These are phyloP conservation scores for Brotula barbata DNA, from an alignment of 2,797 vertebrate genomes.

Conservation along the genomic window DNA sequence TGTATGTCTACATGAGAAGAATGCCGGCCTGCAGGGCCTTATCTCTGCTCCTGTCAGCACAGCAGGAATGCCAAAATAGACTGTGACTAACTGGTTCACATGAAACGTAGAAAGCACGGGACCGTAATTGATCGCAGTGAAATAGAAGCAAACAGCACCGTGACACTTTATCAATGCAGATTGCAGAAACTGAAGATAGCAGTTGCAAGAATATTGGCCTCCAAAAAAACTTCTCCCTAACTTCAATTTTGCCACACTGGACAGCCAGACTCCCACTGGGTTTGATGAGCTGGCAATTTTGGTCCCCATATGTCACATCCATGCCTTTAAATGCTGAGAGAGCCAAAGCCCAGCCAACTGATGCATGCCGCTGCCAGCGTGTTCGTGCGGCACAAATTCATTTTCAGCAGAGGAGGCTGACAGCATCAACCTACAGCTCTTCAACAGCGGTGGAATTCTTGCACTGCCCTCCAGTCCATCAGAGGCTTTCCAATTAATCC, in stretches of 20 bases:
- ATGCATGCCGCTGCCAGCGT: background rate
- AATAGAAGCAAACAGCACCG: background rate
- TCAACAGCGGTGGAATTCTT: background rate
- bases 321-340: background rate
- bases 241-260: background rate
- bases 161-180: conserved; percentile 23
- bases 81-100: conserved; percentile 26
- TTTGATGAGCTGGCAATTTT: background rate
- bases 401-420: background rate
- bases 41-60: background rate
- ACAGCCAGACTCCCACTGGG: conserved; percentile 12
- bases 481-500: background rate
- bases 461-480: background rate
- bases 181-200: conserved; percentile 22
- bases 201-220: conserved; percentile 10
- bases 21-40: background rate
- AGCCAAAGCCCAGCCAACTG: background rate
- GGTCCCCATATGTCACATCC: background rate
- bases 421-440: background rate
- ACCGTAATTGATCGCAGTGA: conserved; percentile 28
- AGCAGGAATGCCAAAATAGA: background rate
- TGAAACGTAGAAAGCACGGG: conserved; percentile 14
- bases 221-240: conserved; percentile 10
- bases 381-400: background rate
- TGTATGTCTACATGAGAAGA: background rate